Base-by-base conservation (phyloP, 2,113 vertebrate species). In the Buteo buteo region DNA sequence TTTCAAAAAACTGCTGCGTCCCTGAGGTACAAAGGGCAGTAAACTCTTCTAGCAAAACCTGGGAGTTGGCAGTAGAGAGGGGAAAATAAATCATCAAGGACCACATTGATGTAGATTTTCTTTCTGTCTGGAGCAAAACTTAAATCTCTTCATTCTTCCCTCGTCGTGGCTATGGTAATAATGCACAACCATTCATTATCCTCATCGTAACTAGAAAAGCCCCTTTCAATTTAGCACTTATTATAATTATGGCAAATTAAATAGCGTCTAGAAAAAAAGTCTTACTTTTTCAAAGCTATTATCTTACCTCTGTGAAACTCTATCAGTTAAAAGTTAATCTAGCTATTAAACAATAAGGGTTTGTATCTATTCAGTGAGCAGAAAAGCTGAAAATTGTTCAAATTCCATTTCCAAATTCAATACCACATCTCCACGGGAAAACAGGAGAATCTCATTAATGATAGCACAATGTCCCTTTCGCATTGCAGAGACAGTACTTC, bases 141-240 rank as follows among this genome's bases (percentile, higher is more conserved):
- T 88, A 69, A 76, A 82, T 71, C 21, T 69, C 42, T 58, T 82
- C 64, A 86, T 80, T 82, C 58, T 87, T 94, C 19, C 36, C 42
- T 14, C 9, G 1, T 52, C 3, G 3, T 73, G 88, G 25, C 70
- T 58, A 25, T 38, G 64, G 74, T 40, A 91, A 93, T 93, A 89
- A 65, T 0, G 3, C 78, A 64, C 54, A 95, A 80, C 78, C 91
- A 90, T 70, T 97, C 67, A 91, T 90, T 91, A 96, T 62, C 55
- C 18, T 80, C 67, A 45, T 87, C 78, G 69, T 94, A 92, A 84
- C 86, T 59, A 85, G 74, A 97, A 92, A 89, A 90, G 82, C 21
- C 26, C 57, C 81, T 95, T 95, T 94, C 91, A 95, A 93, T 95
- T 95, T 90, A 95, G 82, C 84, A 90, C 82, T 93, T 94, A 95